phyloP scores from a whole-genome alignment of 2,113 vertebrate genomes.

The Prunella himalayana region DNA sequence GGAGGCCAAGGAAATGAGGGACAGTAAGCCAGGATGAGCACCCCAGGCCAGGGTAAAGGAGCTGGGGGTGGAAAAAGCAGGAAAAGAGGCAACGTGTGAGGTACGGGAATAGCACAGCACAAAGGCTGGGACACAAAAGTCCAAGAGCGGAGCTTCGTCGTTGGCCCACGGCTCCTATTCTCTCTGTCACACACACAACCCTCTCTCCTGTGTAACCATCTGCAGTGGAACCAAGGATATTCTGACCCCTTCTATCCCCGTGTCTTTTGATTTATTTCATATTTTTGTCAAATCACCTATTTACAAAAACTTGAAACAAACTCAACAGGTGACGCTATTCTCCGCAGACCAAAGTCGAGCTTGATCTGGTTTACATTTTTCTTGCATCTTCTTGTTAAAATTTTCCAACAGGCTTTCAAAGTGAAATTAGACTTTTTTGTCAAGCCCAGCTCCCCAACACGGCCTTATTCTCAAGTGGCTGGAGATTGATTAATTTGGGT shows the following conservation, averaged over 20 bases:
- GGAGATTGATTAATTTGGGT: conserved; percentile 67
- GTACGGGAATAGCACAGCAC: conserved; percentile 20
- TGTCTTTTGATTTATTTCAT: conserved; percentile 60
- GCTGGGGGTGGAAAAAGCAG: not conserved
- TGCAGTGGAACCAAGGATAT: conserved; percentile 39
- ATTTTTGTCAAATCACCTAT: conserved; percentile 69
- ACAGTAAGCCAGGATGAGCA: not conserved
- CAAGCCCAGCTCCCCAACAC: conserved; percentile 43
- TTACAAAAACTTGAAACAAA: conserved; percentile 66
- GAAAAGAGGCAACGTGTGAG: not conserved
- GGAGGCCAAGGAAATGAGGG: not conserved
- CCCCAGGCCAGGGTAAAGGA: not conserved
- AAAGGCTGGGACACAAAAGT: conserved; percentile 5
- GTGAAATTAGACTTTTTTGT: conserved; percentile 69
- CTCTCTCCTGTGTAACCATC: conserved; percentile 42
- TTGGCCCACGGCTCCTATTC: conserved; percentile 27
- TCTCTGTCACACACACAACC: not conserved
- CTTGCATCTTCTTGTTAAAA: conserved; percentile 69
- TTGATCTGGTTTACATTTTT: conserved; percentile 71
- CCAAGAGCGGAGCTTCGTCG: not conserved
- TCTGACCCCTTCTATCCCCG: conserved; percentile 46
- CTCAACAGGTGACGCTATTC: conserved; percentile 66
- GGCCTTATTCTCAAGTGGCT: conserved; percentile 59
- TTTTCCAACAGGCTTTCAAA: conserved; percentile 70
- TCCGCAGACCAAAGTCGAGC: conserved; percentile 58